Evolutionary conservation across 2,113 vertebrate species (phyloP), one percentile per base, ranked within the genome.

Genomic region (Cyprinus carpio): DNA sequence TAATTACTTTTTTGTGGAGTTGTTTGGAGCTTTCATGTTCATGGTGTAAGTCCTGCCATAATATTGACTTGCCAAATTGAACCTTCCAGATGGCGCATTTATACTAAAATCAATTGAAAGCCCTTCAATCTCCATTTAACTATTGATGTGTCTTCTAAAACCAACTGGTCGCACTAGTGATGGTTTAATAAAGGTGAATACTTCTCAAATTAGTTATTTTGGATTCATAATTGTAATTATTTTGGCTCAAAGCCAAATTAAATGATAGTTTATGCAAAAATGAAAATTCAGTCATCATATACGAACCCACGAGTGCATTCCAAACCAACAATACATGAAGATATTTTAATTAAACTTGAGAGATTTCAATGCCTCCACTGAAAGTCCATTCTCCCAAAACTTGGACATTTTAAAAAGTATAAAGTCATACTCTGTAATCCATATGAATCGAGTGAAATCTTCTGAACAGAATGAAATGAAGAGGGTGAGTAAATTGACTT

Each of bases 41-140:
- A 80, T 25, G 77, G 37, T 79, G 29, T 43, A 79, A 60, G 76
- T 64, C 64, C 78, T 79, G 76, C 54, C 54, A 81, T 25, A 46
- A 65, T 43, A 65, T 37, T 64, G 78, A 64, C 78, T 64, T 43
- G 60, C 13, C 37, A 81, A 81, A 27, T 46, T 81, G 58, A 43
- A 81, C 56, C 25, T 80, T 64, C 60, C 78, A 81, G 78, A 81
- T 65, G 40, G 76, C 12, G 56, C 23, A 79, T 25, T 62, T 20
- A 62, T 46, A 40, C 13, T 81, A 81, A 43, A 81, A 62, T 80
- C 77, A 80, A 25, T 64, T 8, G 23, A 80, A 64, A 81, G n/a
- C 60, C 60, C 34, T 81, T 29, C 15, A 81, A 81, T 76, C 46
- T 29, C 15, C 37, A 65, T 80, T 80, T 40, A 25, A 79, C 23